A percentile compares a stretch with the other conserved stretches of the same genome.
phyloP scores from a whole-genome alignment of 2,113 vertebrate genomes.

The Litocranius walleri region DNA sequence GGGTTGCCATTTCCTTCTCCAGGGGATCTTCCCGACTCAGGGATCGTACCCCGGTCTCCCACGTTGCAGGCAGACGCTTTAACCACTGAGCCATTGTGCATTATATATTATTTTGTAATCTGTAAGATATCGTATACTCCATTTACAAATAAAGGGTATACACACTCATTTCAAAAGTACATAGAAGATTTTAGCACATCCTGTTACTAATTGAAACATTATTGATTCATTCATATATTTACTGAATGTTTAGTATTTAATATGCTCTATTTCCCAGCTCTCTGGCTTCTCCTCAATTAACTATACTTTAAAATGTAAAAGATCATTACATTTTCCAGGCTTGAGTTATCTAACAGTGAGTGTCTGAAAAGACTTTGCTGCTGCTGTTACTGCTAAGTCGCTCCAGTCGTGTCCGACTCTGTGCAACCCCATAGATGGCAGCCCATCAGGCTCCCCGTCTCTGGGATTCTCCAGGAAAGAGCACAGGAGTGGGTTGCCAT shows the following conservation, averaged over 20 bases:
- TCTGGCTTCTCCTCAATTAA: neutral
- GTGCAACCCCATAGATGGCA: no score
- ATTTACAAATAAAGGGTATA: neutral
- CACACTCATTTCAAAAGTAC: neutral
- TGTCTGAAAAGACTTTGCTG: neutral
- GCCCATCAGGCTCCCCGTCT: no score
- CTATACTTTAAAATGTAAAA: neutral
- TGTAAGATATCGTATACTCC: neutral
- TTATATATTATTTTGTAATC: neutral
- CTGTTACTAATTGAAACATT: neutral
- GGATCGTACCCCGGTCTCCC: no score
- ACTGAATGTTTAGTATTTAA: neutral
- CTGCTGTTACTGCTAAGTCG: no score
- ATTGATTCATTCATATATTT: neutral
- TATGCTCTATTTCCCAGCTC: neutral
- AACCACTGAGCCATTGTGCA: no score
- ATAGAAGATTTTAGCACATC: neutral
- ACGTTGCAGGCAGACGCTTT: no score
- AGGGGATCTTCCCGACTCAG: no score
- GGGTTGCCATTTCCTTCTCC: no score
- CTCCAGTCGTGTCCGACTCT: no score
- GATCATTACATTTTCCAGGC: neutral
- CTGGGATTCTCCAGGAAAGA: no score
- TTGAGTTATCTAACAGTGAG: neutral
- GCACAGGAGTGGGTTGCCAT: no score